phyloP scores from a whole-genome alignment of 37 sponge, comb jelly and placozoan genomes.

The Chondrilla cf. caribensis region DNA sequence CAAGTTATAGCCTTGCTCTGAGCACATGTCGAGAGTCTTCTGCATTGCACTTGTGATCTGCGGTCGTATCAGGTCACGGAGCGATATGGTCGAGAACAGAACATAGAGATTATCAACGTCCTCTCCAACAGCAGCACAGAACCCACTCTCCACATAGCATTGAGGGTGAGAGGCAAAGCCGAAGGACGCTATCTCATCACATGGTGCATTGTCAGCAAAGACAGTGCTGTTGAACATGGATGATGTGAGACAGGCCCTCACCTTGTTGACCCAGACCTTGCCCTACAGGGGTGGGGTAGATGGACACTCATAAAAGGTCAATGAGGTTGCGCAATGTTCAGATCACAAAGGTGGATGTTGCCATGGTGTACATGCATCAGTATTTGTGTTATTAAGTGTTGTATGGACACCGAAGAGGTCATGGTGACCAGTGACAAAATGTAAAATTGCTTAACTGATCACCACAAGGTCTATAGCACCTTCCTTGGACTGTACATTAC shows the following conservation, averaged over 20 bases:
- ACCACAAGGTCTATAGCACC: no score
- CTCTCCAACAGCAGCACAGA: not conserved
- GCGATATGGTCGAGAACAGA: not conserved
- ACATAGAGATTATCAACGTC: not conserved
- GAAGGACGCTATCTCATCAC: not conserved
- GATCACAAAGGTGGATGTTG: no score
- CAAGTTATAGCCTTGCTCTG: not conserved
- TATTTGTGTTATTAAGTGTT: no score
- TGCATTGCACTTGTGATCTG: not conserved
- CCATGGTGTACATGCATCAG: no score
- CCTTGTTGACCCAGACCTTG: not conserved
- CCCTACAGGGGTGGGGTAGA: not conserved
- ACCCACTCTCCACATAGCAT: constrained; percentile 7
- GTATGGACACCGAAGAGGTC: no score
- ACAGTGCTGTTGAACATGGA: not conserved
- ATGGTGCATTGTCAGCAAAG: not conserved
- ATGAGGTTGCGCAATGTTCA: no score
- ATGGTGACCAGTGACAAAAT: no score
- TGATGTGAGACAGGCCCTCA: not conserved
- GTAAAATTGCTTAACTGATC: no score
- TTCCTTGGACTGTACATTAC: no score
- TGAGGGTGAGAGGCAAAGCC: constrained; percentile 15
- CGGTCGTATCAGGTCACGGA: not conserved
- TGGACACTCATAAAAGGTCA: not conserved
- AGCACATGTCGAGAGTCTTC: not conserved